Evolutionary conservation across 2,113 vertebrate species (phyloP), one percentile per base, ranked within the genome.

Genomic region (Pterophyllum scalare): DNA sequence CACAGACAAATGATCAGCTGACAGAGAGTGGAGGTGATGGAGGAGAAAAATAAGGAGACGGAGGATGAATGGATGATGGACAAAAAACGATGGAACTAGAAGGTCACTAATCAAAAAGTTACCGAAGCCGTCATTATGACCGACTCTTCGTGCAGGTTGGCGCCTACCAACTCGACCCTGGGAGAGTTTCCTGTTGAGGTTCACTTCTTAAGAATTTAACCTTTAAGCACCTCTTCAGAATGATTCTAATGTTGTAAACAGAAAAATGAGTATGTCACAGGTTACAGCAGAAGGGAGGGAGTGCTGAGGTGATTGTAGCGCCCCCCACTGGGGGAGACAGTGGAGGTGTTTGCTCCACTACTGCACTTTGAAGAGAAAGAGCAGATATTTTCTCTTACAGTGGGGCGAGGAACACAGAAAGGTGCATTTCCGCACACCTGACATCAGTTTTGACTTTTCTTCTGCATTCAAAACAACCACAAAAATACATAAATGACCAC

Each of bases 1-100:
- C 49, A 19, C 28, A 77, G 75, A 67, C 38, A 35, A 67, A 83
- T 83, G 61, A 83, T 33, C 59, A 33, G 13, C 12, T 58, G 22
- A 14, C 3, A 22, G 56, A 24, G 56, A 12, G 56, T 24, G 56
- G 20, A 58, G n/a, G 56, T 24, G 56, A 24, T 7, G 5, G 22
- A 58, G 22, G 56, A 58, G 56, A 24, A 22, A 24, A 22, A 58
- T 2, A 4, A 24, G n/a, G n/a, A 13, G n/a, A 13, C 3, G 11
- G 22, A 58, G n/a, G 15, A 49, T 15, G 46, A 49, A 49, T 7
- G 15, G 46, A 49, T 6, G 43, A 49, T 49, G 46, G 46, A 49
- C 46, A 17, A 49, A 49, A 52, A 52, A 17, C 6, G 1, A 52
- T 19, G 5, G 1, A 1, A 19, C 15, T 7, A 13, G 56, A 58